phyloP scores from a whole-genome alignment of 2,113 vertebrate genomes.

The Neotragus moschatus region DNA sequence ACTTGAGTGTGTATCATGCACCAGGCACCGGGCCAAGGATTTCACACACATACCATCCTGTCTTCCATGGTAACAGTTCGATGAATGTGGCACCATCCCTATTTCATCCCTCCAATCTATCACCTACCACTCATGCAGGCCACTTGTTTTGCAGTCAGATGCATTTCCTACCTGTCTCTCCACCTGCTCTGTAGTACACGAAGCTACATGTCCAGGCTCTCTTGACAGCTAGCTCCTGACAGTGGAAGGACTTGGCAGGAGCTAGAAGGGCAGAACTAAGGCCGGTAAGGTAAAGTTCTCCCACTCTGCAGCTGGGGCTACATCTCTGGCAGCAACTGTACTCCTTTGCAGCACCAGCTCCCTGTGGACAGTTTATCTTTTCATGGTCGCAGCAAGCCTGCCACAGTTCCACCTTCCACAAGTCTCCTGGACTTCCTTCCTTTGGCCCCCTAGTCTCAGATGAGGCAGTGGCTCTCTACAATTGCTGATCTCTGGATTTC shows the following conservation, averaged over 20 bases:
- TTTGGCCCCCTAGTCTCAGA: neutral
- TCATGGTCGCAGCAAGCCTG: neutral
- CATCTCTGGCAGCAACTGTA: neutral
- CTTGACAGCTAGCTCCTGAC: neutral
- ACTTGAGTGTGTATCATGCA: neutral
- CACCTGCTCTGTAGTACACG: neutral
- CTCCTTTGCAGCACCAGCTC: neutral
- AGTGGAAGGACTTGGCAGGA: neutral
- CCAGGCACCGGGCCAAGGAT: neutral
- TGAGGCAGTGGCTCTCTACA: neutral
- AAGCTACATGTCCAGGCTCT: neutral
- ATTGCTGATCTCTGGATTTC: neutral
- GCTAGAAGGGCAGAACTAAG: neutral
- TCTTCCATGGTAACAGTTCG: neutral
- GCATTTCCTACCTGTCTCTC: neutral
- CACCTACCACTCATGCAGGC: too few relatives aligned
- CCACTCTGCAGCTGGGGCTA: neutral
- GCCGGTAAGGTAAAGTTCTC: neutral
- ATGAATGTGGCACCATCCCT: accelerated
- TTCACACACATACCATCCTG: neutral
- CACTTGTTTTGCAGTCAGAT: neutral
- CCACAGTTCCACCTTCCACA: neutral
- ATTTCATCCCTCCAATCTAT: neutral
- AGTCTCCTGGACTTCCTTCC: neutral
- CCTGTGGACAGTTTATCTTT: neutral